A percentile compares a stretch with the other conserved stretches of the same genome.
phyloP scores from a whole-genome alignment of 2,888 invertebrate genomes.

The Helicoverpa assulta region DNA sequence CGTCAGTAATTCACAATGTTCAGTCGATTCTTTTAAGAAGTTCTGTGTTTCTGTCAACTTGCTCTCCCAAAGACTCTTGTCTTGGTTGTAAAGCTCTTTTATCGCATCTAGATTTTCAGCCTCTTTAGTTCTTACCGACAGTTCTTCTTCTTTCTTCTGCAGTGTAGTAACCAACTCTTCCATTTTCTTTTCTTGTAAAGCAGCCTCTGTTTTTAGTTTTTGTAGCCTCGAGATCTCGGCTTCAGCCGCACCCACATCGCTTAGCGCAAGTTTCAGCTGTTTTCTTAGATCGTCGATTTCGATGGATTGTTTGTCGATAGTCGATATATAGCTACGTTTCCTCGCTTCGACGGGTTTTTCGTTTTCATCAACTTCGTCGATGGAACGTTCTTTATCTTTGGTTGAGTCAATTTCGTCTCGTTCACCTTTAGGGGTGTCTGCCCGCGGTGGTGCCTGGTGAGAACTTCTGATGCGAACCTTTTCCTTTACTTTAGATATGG shows the following conservation, averaged over 20 bases:
- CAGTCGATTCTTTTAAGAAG: constrained; percentile 92
- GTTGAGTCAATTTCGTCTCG: constrained; percentile 89
- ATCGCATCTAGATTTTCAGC: constrained; percentile 91
- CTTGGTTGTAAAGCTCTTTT: constrained; percentile 91
- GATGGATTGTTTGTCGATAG: constrained; percentile 91
- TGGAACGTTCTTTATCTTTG: constrained; percentile 83
- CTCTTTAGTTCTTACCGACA: constrained; percentile 93
- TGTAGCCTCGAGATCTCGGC: constrained; percentile 93
- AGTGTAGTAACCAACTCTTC: constrained; percentile 94
- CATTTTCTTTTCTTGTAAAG: constrained; percentile 93
- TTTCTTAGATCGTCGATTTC: constrained; percentile 93
- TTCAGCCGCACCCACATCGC: constrained; percentile 92
- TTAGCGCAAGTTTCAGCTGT: constrained; percentile 91
- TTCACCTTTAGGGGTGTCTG: constrained; percentile 90
- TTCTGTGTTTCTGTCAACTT: constrained; percentile 93
- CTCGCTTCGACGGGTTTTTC: constrained; percentile 86
- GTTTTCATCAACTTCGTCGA: constrained; percentile 83
- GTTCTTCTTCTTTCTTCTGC: constrained; percentile 94
- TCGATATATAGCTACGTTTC: constrained; percentile 88
- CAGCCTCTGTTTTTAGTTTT: constrained; percentile 92
- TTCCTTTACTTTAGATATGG: constrained; percentile 88
- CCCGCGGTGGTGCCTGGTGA: constrained; percentile 87
- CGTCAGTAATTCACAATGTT: constrained; percentile 91
- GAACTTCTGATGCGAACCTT: constrained; percentile 90
- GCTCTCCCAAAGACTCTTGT: constrained; percentile 92